These are phyloP conservation scores for Tribolium madens DNA, from an alignment of 1,140 invertebrate genomes.

Conservation along the genomic window DNA sequence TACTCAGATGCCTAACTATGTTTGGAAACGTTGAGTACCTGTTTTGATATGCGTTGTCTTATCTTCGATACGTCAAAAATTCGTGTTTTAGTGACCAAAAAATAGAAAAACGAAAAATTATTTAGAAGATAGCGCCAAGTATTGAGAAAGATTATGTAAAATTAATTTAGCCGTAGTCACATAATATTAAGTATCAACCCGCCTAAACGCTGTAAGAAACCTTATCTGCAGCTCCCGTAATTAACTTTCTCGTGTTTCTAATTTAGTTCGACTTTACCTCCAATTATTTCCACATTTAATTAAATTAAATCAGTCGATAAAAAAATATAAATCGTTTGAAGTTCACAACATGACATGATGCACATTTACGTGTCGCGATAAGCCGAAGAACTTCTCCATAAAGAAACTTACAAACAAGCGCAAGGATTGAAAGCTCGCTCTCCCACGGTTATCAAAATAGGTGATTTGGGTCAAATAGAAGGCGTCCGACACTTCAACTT, in stretches of 20 bases:
- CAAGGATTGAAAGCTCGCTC: constrained; percentile 1
- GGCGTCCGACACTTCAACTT: constrained; percentile 46
- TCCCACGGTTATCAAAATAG: constrained; percentile 48
- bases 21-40: constrained; percentile 17
- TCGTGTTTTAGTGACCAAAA: background rate
- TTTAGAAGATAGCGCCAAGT: constrained; percentile 24
- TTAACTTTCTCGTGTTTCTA: constrained; percentile 39
- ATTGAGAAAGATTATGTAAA: constrained; percentile 31
- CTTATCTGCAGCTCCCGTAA: constrained; percentile 29
- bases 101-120: constrained; percentile 17
- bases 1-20: constrained; percentile 12
- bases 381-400: constrained; percentile 2
- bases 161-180: constrained; percentile 29
- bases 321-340: background rate
- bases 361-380: constrained; percentile 4
- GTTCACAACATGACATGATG: constrained; percentile 21
- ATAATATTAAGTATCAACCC: constrained; percentile 35
- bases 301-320: constrained; percentile 18
- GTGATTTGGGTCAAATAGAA: constrained; percentile 47
- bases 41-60: constrained; percentile 2
- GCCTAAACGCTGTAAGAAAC: constrained; percentile 38
- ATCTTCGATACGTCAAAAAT: constrained; percentile 22
- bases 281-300: constrained; percentile 38
- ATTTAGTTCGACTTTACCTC: constrained; percentile 36
- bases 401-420: constrained; percentile 19